Conservation (phyloP, 2,113 vertebrate species). For the Siniperca knerii region DNA sequence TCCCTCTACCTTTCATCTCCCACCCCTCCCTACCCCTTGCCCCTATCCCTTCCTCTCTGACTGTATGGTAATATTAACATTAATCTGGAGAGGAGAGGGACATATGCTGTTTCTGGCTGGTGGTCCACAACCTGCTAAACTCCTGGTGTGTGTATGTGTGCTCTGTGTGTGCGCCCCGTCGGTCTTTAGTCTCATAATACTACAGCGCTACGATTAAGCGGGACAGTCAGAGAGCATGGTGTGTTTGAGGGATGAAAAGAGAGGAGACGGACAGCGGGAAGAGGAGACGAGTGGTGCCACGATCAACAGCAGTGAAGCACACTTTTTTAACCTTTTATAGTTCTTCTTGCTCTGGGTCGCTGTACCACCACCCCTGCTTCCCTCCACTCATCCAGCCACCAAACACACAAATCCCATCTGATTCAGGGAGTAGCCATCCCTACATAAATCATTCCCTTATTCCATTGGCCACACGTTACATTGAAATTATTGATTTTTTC, state of each 20-base stretch:
- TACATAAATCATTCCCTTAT: slow-evolving; percentile 99
- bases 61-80: slow-evolving; percentile 84
- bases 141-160: slow-evolving; percentile 56
- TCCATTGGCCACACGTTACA: slow-evolving; percentile 97
- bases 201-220: slow-evolving; percentile 84
- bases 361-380: slow-evolving; percentile 80
- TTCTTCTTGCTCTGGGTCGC: slow-evolving; percentile 54
- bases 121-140: slow-evolving; percentile 85
- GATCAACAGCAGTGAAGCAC: slow-evolving; percentile 52
- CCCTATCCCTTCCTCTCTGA: slow-evolving; percentile 68
- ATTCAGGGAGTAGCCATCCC: slow-evolving; percentile 92
- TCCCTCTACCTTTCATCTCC: slow-evolving; percentile 61
- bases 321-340: slow-evolving; percentile 61
- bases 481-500: slow-evolving; percentile 97
- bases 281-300: slow-evolving; percentile 49
- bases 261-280: slow-evolving; percentile 54
- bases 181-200: slow-evolving; percentile 79
- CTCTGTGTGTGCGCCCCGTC: slow-evolving; percentile 37
- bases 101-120: slow-evolving; percentile 86
- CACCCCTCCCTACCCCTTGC: slow-evolving; percentile 51
- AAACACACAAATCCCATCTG: slow-evolving; percentile 90
- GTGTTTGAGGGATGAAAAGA: slow-evolving; percentile 54
- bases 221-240: slow-evolving; percentile 69
- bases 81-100: slow-evolving; percentile 86
- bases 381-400: slow-evolving; percentile 80